Conservation (phyloP, 1,140 invertebrate genomes). For the Mycetomoellerius zeteki region DNA sequence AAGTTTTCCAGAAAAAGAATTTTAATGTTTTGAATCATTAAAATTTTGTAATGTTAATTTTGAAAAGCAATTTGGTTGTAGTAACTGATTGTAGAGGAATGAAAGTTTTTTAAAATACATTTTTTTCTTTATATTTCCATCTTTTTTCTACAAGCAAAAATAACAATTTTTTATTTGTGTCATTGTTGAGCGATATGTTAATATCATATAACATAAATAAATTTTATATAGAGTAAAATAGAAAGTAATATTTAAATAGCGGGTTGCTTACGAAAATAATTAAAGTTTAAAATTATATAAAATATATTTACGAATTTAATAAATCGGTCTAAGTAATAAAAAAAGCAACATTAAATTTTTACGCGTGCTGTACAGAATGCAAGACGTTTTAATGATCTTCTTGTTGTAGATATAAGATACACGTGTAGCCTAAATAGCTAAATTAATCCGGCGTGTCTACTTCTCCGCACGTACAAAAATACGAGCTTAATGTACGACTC, state of each 20-base stretch:
- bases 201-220: background rate
- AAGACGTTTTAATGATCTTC: background rate
- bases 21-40: too few relatives aligned
- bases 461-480: conserved; percentile 29
- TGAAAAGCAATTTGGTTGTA: too few relatives aligned
- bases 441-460: background rate
- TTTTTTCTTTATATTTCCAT: too few relatives aligned
- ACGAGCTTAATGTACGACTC: conserved; percentile 1
- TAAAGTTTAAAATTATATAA: too few relatives aligned
- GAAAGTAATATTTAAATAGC: background rate
- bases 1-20: too few relatives aligned
- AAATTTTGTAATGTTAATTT: too few relatives aligned
- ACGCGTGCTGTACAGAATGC: background rate
- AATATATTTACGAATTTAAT: background rate
- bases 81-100: too few relatives aligned
- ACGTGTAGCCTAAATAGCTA: conserved; percentile 16
- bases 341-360: background rate
- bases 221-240: background rate
- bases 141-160: too few relatives aligned
- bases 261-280: background rate
- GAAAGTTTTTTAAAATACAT: too few relatives aligned
- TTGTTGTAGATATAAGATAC: background rate
- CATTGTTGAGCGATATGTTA: background rate
- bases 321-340: background rate
- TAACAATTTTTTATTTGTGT: too few relatives aligned